Base-by-base conservation (phyloP, 1,140 invertebrate species). In the Wiebesia pumilae region DNA sequence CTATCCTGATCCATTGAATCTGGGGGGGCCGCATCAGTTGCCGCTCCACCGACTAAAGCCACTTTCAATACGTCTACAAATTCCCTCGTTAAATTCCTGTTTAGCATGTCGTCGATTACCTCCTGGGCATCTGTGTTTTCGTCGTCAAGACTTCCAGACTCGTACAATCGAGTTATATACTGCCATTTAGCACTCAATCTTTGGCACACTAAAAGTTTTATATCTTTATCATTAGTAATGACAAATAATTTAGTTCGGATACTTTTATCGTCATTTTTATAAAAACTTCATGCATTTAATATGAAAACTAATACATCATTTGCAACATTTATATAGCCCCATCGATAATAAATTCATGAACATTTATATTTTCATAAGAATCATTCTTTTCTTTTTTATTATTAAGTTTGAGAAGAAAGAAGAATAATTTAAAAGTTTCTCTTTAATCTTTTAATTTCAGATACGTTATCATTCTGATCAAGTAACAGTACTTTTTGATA, bases 101-200 rank as follows among this genome's bases (percentile, higher is more conserved):
- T 97, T 7, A 98, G 93, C 94, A 98, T 97, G 90, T 98, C 98
- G 90, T 98, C 97, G 0, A 98, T 93, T 2, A 98, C 96, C 93
- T 98, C 98, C 91, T 97, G 97, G 24, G 96, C 96, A 90, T 98
- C 97, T 24, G 96, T 96, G 77, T 96, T 96, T 88, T 97, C 96
- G 84, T 98, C 97, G 89, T 97, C 97, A 0, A 96, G 93, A 51
- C 92, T 92, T n/a, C 96, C 96, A 51, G 96, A 95, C 91, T 97
- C 97, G 89, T 96, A 96, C 0, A 97, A 93, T 77, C 95, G 94
- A 47, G 95, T 95, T 43, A 97, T 96, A 85, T 97, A 96, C 67
- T 96, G 95, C 97, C 97, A 98, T 86, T 97, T 96, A 19, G 94
- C 93, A 84, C 95, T 96, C 81, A 98, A 92, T 89, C 96, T 95